Base-by-base conservation (phyloP, 2,113 vertebrate species). In the Otis tarda region DNA sequence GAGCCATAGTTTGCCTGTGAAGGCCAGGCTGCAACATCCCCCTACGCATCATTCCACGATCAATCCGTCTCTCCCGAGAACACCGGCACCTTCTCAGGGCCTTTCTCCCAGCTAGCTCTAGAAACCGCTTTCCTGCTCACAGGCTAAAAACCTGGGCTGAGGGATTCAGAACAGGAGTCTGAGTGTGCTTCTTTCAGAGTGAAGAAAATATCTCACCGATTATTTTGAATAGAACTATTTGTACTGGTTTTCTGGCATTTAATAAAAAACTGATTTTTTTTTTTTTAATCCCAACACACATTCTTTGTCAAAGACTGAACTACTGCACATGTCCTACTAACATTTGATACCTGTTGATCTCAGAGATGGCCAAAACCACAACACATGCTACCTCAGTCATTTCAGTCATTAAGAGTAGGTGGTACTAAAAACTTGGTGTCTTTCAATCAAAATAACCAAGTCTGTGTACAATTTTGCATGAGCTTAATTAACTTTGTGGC, bases 321-420 rank as follows among this genome's bases (percentile, higher is more conserved):
- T 14, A 12, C 35, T 27, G 16, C 17, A 10, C 5, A 1, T 5
- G 41, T 27, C 60, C 53, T 31, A 5, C 21, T 19, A 7, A 22
- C 11, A 7, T 17, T 4, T 15, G n/a, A 7, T 41, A n/a, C 56
- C n/a, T 31, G 20, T 5, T 41, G 20, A 14, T 79, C 60, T 52
- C 55, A 4, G 33, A n/a, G 9, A 12, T 17, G 20, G 56, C 41
- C 49, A 43, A 22, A 56, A 43, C n/a, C 14, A 17, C 28, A 45
- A 11, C 3, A 3, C 14, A 2, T 21, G 33, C 39, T 41, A 5
- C 33, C 10, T 24, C 2, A 33, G 39, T 17, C 33, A 16, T 3
- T 33, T 39, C 57, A 30, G 50, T 11, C 53, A 35, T 10, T 53
- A 12, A 14, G 45, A 24, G 57, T 5, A 59, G 28, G 53, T 30